phyloP scores from a whole-genome alignment of 2,113 vertebrate species.

The Eulemur rufifrons region DNA sequence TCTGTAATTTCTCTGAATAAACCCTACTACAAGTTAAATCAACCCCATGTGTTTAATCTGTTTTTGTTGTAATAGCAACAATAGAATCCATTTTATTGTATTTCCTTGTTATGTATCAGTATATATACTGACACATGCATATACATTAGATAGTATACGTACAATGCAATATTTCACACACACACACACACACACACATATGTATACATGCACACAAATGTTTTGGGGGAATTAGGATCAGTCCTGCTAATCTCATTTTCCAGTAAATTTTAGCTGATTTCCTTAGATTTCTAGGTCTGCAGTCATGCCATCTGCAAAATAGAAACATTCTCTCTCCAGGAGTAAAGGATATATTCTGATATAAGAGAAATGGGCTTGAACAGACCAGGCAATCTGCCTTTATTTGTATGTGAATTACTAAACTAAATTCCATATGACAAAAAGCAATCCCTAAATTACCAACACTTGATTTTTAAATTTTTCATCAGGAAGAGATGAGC shows the following conservation, averaged over 20 bases:
- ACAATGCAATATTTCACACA: too few relatives aligned
- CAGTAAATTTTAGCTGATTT: neutral
- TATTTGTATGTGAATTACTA: neutral
- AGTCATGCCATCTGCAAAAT: neutral
- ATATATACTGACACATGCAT: neutral
- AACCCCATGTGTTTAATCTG: neutral
- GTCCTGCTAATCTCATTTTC: neutral
- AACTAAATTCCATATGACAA: neutral
- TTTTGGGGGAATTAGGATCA: neutral
- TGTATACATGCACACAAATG: neutral
- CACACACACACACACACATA: too few relatives aligned
- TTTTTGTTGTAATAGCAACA: conserved; percentile 6
- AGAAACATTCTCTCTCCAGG: neutral
- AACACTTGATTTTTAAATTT: neutral
- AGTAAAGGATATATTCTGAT: neutral
- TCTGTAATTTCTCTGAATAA: conserved; percentile 17
- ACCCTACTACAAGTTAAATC: neutral
- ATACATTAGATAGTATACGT: neutral
- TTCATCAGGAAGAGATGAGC: neutral
- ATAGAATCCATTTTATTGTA: neutral
- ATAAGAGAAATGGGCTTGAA: neutral
- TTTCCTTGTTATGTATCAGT: neutral
- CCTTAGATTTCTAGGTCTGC: neutral
- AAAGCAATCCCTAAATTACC: conserved; percentile 12
- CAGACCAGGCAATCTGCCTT: neutral